Evolutionary conservation across 2,113 vertebrate genomes (phyloP).

Genomic region (Barnardius zonarius): DNA sequence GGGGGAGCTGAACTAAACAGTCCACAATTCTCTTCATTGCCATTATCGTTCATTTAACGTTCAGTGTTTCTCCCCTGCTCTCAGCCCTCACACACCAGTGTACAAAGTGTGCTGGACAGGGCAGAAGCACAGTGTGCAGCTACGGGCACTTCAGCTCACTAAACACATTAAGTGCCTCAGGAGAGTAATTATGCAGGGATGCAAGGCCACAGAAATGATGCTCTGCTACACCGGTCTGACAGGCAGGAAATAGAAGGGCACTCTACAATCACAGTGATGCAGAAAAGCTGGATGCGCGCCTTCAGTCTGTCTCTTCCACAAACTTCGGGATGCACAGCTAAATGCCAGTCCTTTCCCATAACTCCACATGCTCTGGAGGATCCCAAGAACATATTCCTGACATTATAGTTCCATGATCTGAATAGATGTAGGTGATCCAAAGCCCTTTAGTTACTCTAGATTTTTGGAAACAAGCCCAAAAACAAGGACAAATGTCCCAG

Average conservation of each 20-base stretch:
- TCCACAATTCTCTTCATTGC: background rate
- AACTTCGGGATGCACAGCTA: background rate
- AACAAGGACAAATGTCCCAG: background rate
- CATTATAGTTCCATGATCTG: fast-evolving
- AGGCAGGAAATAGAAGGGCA: background rate
- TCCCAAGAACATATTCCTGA: background rate
- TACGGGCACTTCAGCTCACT: background rate
- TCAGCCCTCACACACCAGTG: background rate
- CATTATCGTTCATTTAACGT: background rate
- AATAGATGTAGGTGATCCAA: background rate
- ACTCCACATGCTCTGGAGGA: background rate
- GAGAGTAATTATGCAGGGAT: background rate
- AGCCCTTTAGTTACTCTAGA: background rate
- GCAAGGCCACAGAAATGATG: fast-evolving
- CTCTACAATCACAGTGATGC: fast-evolving
- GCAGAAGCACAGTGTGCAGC: background rate
- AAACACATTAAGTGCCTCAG: fast-evolving
- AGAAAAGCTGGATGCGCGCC: background rate
- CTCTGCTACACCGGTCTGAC: background rate
- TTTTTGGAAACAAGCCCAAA: background rate
- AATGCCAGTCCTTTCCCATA: background rate
- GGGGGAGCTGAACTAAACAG: background rate
- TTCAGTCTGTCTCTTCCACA: background rate
- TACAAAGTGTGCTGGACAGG: background rate
- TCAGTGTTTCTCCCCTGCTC: background rate